Base-by-base conservation (phyloP, 2,113 vertebrate genomes). In the Malaclemys terrapin region DNA sequence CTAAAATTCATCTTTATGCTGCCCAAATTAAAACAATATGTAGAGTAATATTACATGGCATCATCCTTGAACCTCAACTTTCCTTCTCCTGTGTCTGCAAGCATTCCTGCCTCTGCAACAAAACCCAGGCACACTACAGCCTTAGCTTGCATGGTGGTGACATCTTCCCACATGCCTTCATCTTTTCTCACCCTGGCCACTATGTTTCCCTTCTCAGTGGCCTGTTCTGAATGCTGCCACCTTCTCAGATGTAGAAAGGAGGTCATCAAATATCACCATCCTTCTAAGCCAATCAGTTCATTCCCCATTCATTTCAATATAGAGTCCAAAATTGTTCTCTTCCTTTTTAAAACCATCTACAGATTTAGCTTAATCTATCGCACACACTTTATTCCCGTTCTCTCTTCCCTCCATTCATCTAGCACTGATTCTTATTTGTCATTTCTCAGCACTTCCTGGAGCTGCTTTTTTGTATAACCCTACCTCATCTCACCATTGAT, bases 401-500 rank as follows among this genome's bases (percentile, higher is more conserved):
- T 92, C 87, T 1, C 47, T 93, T 93, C 95, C 59, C 47, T 89
- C 84, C 84, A 83, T 85, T 96, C 85, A 94, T 8, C 81, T 91
- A 92, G 54, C 85, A 94, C 12, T 0, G 0, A 17, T 82, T 94
- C 91, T 96, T 31, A 94, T 90, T 96, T 96, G 84, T 95, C 91
- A 93, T 95, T 95, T 94, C 88, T 89, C 95, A 87, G 89, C 94
- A 88, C 89, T 82, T 95, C 95, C 80, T 0, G 10, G 94, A 93
- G 88, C 35, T 95, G 91, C 38, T 78, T 95, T 95, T 89, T 59
- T 95, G 57, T 79, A 94, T 88, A 89, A 93, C 95, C 96, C 96
- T 92, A 95, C 88, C 88, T 96, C 96, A 96, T 90, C 84, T 95
- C 95, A 95, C 75, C 94, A 96, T 89, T 93, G 96, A 97, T 97